Percentiles rank a stretch among this genome's conserved stretches.
Evolutionary conservation across 2,888 invertebrate species (phyloP).

Genomic region (Archips crataeganus): DNA sequence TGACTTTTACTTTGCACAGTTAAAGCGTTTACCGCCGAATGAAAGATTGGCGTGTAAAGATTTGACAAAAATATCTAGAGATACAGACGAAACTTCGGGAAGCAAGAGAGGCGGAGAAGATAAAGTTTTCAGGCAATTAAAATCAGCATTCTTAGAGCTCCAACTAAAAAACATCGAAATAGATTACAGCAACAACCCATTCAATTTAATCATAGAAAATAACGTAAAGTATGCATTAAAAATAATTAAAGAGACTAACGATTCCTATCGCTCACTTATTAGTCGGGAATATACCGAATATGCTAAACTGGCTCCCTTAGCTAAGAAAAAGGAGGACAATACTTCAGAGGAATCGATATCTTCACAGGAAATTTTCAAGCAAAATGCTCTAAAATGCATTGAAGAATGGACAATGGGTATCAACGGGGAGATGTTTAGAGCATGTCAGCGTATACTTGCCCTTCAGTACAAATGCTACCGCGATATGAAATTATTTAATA

Average conservation of each 20-base stretch:
- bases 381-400: slow-evolving; percentile 74
- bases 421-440: slow-evolving; percentile 84
- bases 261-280: slow-evolving; percentile 65
- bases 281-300: slow-evolving; percentile 72
- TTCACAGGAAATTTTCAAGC: slow-evolving; percentile 69
- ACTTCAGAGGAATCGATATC: slow-evolving; percentile 60
- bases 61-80: slow-evolving; percentile 68
- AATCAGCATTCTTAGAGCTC: slow-evolving; percentile 67
- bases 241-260: slow-evolving; percentile 68
- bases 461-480: slow-evolving; percentile 70
- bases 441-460: slow-evolving; percentile 71
- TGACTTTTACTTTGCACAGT: slow-evolving; percentile 76
- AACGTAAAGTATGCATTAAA: slow-evolving; percentile 74
- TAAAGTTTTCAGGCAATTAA: slow-evolving; percentile 70
- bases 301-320: slow-evolving; percentile 62
- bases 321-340: slow-evolving; percentile 70
- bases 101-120: slow-evolving; percentile 72
- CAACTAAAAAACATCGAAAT: slow-evolving; percentile 70
- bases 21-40: slow-evolving; percentile 68
- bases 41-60: slow-evolving; percentile 73
- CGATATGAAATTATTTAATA: slow-evolving; percentile 76
- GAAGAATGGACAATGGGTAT: slow-evolving; percentile 86
- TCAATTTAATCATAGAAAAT: slow-evolving; percentile 73
- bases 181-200: slow-evolving; percentile 76
- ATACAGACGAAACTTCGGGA: slow-evolving; percentile 66